A percentile compares a stretch with the other conserved stretches of the same genome.
Evolutionary conservation across 2,113 vertebrate genomes (phyloP).

Genomic region (Peromyscus leucopus): DNA sequence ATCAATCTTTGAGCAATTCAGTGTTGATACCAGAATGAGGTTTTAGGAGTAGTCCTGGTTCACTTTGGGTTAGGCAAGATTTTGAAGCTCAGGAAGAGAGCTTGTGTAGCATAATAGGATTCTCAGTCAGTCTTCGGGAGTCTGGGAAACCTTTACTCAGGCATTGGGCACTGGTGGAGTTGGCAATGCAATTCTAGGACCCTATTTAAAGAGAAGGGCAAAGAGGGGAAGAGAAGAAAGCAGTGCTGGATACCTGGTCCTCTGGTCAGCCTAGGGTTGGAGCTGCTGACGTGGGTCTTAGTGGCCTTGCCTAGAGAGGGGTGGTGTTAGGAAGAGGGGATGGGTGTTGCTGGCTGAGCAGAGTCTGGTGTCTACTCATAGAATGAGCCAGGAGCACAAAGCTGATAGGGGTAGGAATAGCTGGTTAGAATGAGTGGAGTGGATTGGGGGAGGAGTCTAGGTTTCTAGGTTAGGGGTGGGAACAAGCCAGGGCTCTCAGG

Average conservation of each 20-base stretch:
- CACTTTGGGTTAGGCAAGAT: background rate
- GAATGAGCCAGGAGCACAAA: too few relatives aligned
- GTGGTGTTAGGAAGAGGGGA: too few relatives aligned
- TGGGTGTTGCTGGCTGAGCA: too few relatives aligned
- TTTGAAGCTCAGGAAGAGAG: background rate
- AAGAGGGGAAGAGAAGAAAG: too few relatives aligned
- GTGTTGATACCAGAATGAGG: background rate
- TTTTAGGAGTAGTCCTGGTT: background rate
- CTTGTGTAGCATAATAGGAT: background rate
- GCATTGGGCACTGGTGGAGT: background rate
- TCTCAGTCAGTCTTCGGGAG: background rate
- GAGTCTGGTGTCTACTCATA: too few relatives aligned
- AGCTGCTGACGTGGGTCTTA: background rate
- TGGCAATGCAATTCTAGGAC: too few relatives aligned
- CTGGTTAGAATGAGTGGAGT: background rate
- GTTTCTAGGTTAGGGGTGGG: background rate
- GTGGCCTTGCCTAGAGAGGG: too few relatives aligned
- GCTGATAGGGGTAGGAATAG: too few relatives aligned
- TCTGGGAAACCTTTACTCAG: background rate
- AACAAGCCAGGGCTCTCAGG: background rate
- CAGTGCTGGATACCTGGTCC: background rate
- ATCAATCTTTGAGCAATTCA: background rate
- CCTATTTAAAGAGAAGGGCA: too few relatives aligned
- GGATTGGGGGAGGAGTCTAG: background rate
- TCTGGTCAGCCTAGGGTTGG: background rate